A percentile compares a stretch with the other conserved stretches of the same genome.
Evolutionary conservation across 92 coral and sea anemone genomes (phyloP).

Genomic region (Palythoa caribaeorum): DNA sequence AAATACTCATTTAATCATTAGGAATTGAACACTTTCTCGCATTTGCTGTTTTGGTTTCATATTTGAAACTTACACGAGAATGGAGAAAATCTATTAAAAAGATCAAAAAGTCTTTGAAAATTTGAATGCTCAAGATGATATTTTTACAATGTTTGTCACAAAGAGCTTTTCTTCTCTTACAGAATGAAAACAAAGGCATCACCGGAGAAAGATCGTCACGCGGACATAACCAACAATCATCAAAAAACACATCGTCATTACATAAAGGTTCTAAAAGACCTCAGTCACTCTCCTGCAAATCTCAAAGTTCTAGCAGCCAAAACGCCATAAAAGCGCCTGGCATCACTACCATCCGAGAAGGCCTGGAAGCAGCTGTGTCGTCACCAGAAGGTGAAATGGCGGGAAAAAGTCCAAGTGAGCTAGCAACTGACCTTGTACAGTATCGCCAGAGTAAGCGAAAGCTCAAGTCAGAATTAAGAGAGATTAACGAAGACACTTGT

Average conservation of each 20-base stretch:
- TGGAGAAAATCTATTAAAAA: too few species aligned
- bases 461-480: constrained; percentile 75
- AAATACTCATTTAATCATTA: too few species aligned
- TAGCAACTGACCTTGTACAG: constrained; percentile 34
- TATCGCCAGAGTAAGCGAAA: constrained; percentile 47
- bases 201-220: constrained; percentile 3
- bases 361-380: constrained; percentile 20
- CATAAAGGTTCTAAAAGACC: constrained; percentile 16
- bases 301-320: constrained; percentile 4
- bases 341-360: background rate
- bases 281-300: constrained; percentile 22
- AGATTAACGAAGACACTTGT: constrained; percentile 81
- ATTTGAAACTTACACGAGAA: too few species aligned
- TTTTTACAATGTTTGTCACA: background rate
- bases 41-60: too few species aligned
- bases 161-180: background rate
- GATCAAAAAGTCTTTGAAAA: too few species aligned
- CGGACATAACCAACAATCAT: background rate
- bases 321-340: background rate
- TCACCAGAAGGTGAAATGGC: constrained; percentile 49
- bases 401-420: constrained; percentile 38
- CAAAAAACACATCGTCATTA: constrained; percentile 7
- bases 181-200: background rate
- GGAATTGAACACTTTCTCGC: too few species aligned
- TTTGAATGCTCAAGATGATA: too few species aligned